phyloP scores from a whole-genome alignment of 2,888 invertebrate genomes.

The Griposia aprilina region DNA sequence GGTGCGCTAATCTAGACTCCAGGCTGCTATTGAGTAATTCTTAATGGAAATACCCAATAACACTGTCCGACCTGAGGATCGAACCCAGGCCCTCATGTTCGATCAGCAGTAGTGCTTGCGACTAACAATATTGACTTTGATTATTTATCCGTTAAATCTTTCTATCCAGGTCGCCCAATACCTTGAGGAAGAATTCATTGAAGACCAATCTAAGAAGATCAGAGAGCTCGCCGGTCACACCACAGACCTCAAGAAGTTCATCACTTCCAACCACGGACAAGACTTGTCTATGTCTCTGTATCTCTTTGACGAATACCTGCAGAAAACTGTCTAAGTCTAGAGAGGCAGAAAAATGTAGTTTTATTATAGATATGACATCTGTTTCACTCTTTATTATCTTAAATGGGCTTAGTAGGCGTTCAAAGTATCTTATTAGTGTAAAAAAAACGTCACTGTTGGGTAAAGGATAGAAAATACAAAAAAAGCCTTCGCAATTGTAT shows the following conservation, averaged over 20 bases:
- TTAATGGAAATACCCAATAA: not conserved
- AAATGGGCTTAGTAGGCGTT: constrained; percentile 1
- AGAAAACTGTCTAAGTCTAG: constrained; percentile 79
- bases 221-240: constrained; percentile 94
- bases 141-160: not conserved
- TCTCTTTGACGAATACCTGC: constrained; percentile 93
- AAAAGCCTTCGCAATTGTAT: constrained; percentile 1
- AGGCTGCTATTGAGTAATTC: not conserved
- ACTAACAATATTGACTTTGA: too few species aligned
- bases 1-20: not conserved
- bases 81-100: not conserved
- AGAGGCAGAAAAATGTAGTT: constrained; percentile 23
- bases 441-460: not conserved
- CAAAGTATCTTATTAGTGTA: constrained; percentile 28
- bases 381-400: constrained; percentile 40
- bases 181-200: constrained; percentile 94
- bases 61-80: not conserved
- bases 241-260: constrained; percentile 92
- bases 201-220: constrained; percentile 92
- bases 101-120: too few species aligned
- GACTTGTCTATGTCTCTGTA: constrained; percentile 93
- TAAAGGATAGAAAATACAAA: not conserved
- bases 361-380: constrained; percentile 17
- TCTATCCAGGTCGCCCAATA: constrained; percentile 92
- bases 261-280: constrained; percentile 86